phyloP scores from a whole-genome alignment of 2,797 vertebrate species.

The Pseudochirops cupreus region DNA sequence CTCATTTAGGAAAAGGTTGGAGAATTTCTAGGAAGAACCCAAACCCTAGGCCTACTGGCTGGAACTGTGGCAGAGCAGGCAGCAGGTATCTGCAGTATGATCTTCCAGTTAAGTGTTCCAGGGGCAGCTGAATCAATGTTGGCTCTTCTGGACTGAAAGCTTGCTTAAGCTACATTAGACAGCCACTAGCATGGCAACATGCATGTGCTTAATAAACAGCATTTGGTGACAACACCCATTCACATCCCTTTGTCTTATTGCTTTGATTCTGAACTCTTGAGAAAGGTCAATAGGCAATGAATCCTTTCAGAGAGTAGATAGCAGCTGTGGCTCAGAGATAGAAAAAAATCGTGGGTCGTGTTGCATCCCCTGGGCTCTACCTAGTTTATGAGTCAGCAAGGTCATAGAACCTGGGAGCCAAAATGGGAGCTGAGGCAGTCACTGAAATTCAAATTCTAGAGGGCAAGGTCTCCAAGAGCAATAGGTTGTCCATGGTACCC shows the following conservation, averaged over 20 bases:
- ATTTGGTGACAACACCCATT: conserved; percentile 56
- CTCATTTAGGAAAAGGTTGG: conserved; percentile 34
- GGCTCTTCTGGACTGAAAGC: conserved; percentile 42
- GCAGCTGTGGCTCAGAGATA: conserved; percentile 39
- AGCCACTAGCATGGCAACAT: conserved; percentile 39
- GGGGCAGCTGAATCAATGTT: conserved; percentile 40
- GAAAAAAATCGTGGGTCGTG: conserved; percentile 19
- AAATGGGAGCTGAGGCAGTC: conserved; percentile 12
- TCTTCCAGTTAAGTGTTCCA: conserved; percentile 48
- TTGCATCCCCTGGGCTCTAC: not conserved
- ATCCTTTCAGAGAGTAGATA: conserved; percentile 16
- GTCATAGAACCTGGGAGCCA: conserved; percentile 33
- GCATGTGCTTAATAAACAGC: conserved; percentile 50
- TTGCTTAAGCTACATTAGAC: conserved; percentile 41
- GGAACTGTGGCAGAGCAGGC: conserved; percentile 36
- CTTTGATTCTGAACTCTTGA: conserved; percentile 59
- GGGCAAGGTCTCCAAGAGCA: not conserved
- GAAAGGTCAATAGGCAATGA: conserved; percentile 35
- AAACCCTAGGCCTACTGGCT: conserved; percentile 32
- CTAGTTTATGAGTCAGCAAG: conserved; percentile 49
- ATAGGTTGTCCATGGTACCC: not conserved
- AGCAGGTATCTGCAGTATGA: conserved; percentile 32
- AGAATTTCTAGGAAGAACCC: conserved; percentile 8
- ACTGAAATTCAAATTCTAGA: conserved; percentile 12
- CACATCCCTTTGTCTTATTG: conserved; percentile 47